Conservation (phyloP, 1,140 invertebrate species). For the Scaptomyza pallida region DNA sequence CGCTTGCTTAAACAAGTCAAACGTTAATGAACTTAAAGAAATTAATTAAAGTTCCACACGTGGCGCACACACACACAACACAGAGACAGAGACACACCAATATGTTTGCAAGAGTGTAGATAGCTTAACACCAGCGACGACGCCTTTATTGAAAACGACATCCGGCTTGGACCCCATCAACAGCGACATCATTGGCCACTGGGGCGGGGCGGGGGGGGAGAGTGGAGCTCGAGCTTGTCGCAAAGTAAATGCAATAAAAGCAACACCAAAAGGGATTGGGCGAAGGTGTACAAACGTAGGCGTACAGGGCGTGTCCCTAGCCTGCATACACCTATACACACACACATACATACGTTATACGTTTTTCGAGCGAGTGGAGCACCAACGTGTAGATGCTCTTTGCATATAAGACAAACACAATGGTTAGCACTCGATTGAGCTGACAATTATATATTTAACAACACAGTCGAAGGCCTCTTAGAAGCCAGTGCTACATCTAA, state of each 20-base stretch:
- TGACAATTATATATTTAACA: too few relatives aligned
- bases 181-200: constrained; percentile 46
- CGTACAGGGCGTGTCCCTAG: too few relatives aligned
- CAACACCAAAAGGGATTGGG: constrained; percentile 46
- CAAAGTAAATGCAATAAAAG: constrained; percentile 74
- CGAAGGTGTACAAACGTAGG: constrained; percentile 16
- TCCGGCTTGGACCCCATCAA: constrained; percentile 54
- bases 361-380: too few relatives aligned
- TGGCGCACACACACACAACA: neutral
- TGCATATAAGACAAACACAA: too few relatives aligned
- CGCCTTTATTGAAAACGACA: constrained; percentile 77
- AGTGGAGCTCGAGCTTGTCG: constrained; percentile 1
- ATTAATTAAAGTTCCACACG: constrained; percentile 73
- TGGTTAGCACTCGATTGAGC: too few relatives aligned
- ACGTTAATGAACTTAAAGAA: constrained; percentile 81
- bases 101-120: constrained; percentile 14
- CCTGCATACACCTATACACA: too few relatives aligned
- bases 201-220: neutral
- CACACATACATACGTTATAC: too few relatives aligned
- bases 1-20: constrained; percentile 68
- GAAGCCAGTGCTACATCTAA: too few relatives aligned
- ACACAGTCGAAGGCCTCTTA: too few relatives aligned
- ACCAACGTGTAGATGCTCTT: too few relatives aligned
- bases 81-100: neutral
- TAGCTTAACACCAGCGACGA: constrained; percentile 63